Conservation (phyloP, 2,113 vertebrate species). For the Xiphophorus hellerii region DNA sequence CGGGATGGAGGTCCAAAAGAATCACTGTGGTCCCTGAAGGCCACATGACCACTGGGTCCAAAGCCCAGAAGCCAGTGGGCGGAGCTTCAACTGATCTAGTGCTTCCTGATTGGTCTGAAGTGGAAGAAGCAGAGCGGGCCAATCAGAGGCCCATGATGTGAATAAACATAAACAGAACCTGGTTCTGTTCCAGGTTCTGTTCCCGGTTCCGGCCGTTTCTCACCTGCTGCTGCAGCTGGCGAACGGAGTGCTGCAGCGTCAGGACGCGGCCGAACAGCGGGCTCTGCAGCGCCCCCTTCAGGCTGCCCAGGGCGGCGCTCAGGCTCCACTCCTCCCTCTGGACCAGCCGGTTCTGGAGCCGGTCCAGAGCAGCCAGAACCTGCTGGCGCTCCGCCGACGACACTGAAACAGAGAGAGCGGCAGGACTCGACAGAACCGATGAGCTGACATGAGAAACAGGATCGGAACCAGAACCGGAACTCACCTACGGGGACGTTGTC, state of each 20-base stretch:
- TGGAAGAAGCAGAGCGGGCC: not conserved
- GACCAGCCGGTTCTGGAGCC: conserved; percentile 86
- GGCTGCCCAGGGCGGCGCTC: conserved; percentile 81
- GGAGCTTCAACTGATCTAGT: not conserved
- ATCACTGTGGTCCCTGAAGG: no score
- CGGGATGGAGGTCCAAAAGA: no score
- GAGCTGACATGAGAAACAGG: no score
- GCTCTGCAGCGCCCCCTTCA: conserved; percentile 86
- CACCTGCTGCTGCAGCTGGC: conserved; percentile 89
- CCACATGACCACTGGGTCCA: no score
- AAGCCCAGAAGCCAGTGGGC: not conserved
- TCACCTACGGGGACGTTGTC: conserved; percentile 79
- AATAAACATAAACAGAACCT: no score
- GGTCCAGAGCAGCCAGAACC: conserved; percentile 90
- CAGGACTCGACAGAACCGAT: no score
- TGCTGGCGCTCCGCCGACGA: conserved; percentile 87
- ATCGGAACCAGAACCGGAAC: not conserved
- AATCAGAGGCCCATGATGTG: not conserved
- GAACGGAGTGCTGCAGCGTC: conserved; percentile 93
- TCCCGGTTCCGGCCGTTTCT: not conserved
- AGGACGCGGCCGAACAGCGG: conserved; percentile 94
- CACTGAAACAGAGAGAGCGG: conserved; percentile 45
- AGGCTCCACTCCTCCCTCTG: conserved; percentile 89
- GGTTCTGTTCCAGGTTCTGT: no score
- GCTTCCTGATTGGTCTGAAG: not conserved